Evolutionary conservation across 2,113 vertebrate genomes (phyloP).

Genomic region (Nycticorax nycticorax): DNA sequence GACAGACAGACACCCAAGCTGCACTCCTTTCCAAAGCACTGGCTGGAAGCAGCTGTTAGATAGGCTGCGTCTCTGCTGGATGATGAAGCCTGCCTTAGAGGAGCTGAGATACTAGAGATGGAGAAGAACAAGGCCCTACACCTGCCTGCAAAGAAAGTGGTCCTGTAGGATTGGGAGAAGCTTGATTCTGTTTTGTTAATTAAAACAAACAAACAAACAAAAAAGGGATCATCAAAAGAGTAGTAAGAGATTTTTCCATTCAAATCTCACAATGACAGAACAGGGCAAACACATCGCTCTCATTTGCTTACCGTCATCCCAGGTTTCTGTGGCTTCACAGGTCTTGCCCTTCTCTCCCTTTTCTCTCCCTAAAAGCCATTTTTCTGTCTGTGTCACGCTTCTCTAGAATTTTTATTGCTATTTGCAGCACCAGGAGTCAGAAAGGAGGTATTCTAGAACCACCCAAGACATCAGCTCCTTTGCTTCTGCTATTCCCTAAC

Average conservation of each 20-base stretch:
- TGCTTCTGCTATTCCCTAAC: not conserved
- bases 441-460: not conserved
- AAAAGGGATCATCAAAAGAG: not conserved
- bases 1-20: not conserved
- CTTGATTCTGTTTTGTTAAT: not conserved
- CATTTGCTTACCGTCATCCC: not conserved
- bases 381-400: not conserved
- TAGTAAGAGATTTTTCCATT: not conserved
- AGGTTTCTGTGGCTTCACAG: not conserved
- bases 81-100: not conserved
- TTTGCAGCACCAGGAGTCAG: not conserved
- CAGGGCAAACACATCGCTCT: accelerated
- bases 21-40: not conserved
- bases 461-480: not conserved
- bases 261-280: not conserved
- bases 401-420: not conserved
- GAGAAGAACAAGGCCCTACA: not conserved
- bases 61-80: not conserved
- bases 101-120: not conserved
- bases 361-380: not conserved
- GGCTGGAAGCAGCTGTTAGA: not conserved
- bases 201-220: no score
- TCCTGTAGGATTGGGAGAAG: not conserved
- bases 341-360: not conserved
- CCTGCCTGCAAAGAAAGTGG: not conserved